Evolutionary conservation across 2,113 vertebrate genomes (phyloP).

Genomic region (Mystacornis crossleyi): DNA sequence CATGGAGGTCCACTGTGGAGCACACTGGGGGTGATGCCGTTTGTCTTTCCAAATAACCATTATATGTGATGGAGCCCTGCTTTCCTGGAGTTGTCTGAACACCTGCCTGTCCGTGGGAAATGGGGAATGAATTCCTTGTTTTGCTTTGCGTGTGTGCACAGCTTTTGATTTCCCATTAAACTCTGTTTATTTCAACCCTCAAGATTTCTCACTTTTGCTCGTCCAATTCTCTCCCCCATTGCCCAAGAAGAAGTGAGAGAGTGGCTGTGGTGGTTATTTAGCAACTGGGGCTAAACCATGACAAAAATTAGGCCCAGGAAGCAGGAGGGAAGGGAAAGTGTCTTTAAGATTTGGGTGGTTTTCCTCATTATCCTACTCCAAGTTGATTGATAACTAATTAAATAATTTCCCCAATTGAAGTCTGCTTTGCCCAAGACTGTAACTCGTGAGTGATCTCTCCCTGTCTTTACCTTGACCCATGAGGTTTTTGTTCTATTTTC

Average conservation of each 20-base stretch:
- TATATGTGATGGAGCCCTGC: background rate
- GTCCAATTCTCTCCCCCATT: background rate
- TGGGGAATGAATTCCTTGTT: background rate
- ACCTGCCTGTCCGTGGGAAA: background rate
- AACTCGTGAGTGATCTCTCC: background rate
- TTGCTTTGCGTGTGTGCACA: background rate
- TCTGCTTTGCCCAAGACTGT: background rate
- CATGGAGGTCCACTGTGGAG: accelerated
- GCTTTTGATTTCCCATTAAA: background rate
- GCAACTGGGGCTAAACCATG: background rate
- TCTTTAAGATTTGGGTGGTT: background rate
- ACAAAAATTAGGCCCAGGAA: background rate
- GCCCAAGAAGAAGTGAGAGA: background rate
- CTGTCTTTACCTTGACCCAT: background rate
- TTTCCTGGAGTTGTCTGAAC: background rate
- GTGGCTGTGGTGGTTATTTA: background rate
- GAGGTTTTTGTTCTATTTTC: background rate
- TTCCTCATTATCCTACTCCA: background rate
- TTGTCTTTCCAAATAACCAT: background rate
- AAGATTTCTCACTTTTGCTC: background rate
- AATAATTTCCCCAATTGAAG: background rate
- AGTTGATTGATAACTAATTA: background rate
- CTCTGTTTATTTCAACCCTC: background rate
- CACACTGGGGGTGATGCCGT: accelerated
- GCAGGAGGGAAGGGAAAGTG: background rate